Evolutionary conservation across 2,113 vertebrate genomes (phyloP).

Genomic region (Clarias gariepinus): DNA sequence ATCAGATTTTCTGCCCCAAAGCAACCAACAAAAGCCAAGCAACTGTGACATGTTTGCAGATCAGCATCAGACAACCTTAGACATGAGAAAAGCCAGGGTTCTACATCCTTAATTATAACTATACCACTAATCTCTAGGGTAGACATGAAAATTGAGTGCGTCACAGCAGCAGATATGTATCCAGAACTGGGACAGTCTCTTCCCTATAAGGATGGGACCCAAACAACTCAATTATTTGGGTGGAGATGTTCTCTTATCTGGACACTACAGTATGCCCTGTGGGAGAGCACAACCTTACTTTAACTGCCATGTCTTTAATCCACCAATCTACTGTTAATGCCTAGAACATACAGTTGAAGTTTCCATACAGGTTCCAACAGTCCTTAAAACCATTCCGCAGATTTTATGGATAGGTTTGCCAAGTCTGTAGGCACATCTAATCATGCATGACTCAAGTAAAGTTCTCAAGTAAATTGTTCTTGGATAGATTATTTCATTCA

Average conservation of each 20-base stretch:
- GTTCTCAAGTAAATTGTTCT: too few species aligned
- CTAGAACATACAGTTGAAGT: background rate
- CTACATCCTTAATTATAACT: background rate
- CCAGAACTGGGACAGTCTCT: background rate
- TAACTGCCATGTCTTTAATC: background rate
- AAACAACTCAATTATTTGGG: slow-evolving; percentile 23
- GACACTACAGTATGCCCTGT: background rate
- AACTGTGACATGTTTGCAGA: background rate
- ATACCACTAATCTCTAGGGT: background rate
- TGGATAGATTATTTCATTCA: too few species aligned
- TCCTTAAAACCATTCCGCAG: too few species aligned
- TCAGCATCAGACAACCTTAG: background rate
- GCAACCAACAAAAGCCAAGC: background rate
- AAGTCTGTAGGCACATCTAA: too few species aligned
- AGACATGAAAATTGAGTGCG: background rate
- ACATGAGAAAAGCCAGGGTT: background rate
- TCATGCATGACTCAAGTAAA: too few species aligned
- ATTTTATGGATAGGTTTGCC: too few species aligned
- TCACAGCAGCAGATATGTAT: slow-evolving; percentile 15
- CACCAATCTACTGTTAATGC: background rate
- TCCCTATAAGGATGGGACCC: slow-evolving; percentile 10
- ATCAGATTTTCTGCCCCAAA: slow-evolving; percentile 20
- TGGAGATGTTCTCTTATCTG: slow-evolving; percentile 42
- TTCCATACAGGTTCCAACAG: too few species aligned
- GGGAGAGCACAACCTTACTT: slow-evolving; percentile 23